Evolutionary conservation across 64 coral and sea anemone genomes (phyloP).

Genomic region (Anthopleura sola): DNA sequence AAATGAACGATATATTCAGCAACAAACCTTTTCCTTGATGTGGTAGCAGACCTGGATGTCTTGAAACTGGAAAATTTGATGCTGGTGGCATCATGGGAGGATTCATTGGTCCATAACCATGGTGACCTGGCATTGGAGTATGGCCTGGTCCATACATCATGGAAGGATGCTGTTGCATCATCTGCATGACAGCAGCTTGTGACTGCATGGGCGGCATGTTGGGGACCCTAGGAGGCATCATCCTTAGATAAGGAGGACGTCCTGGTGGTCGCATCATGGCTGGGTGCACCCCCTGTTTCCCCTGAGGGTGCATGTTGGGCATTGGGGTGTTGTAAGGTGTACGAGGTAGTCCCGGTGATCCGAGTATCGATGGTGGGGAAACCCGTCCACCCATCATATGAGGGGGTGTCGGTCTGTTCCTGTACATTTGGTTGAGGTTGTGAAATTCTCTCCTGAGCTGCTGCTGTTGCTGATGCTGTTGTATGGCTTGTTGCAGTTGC

Average conservation of each 20-base stretch:
- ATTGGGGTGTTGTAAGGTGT: slow-evolving; percentile 51
- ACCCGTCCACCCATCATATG: slow-evolving; percentile 25
- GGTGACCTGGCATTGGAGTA: slow-evolving; percentile 17
- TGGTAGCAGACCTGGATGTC: background rate
- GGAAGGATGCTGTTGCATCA: slow-evolving; percentile 25
- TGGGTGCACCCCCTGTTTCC: slow-evolving; percentile 10
- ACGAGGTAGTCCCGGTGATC: slow-evolving; percentile 24
- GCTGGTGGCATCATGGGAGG: background rate
- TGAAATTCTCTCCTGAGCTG: background rate
- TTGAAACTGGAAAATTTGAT: background rate
- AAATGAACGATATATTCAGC: too few species aligned
- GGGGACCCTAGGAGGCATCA: slow-evolving; percentile 36
- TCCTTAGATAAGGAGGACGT: slow-evolving; percentile 35
- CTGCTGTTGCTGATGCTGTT: background rate
- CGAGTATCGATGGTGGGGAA: slow-evolving; percentile 32
- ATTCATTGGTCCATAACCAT: slow-evolving; percentile 11
- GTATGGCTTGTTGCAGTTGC: background rate
- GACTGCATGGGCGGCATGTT: slow-evolving; percentile 33
- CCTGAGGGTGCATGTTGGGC: slow-evolving; percentile 15
- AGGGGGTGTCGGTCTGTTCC: background rate
- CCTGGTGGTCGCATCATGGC: slow-evolving; percentile 28
- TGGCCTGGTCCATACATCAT: slow-evolving; percentile 40
- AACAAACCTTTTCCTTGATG: slow-evolving; percentile 22
- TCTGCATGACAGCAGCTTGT: slow-evolving; percentile 19
- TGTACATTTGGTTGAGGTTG: background rate